These are phyloP conservation scores for Zosterops hypoxanthus DNA, from an alignment of 2,113 vertebrate species.

Conservation along the genomic window DNA sequence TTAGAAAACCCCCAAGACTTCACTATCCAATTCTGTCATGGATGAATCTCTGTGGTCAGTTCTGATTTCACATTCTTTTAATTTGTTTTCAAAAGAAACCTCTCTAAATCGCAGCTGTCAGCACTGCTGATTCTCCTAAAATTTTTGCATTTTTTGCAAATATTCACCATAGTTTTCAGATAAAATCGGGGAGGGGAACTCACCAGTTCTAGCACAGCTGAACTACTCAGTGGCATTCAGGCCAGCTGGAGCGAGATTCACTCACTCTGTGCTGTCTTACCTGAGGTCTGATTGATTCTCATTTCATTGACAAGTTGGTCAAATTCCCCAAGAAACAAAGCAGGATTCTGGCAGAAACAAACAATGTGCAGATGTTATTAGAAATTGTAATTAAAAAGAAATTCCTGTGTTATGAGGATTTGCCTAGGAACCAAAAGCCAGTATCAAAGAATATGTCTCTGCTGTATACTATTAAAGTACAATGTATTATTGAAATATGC, in stretches of 20 bases:
- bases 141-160: background rate
- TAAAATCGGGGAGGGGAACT: background rate
- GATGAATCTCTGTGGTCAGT: background rate
- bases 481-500: slow-evolving; percentile 31
- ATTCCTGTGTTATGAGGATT: background rate
- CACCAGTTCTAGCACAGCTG: background rate
- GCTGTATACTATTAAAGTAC: background rate
- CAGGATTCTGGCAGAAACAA: background rate
- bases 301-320: background rate
- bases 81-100: background rate
- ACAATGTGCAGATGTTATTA: background rate
- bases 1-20: background rate
- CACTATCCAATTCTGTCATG: background rate
- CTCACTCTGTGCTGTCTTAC: background rate
- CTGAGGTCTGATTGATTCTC: background rate
- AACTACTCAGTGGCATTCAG: background rate
- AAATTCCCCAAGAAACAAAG: background rate
- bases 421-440: slow-evolving; percentile 15
- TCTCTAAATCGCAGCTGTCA: background rate
- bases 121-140: background rate
- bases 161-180: background rate
- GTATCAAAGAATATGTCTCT: background rate
- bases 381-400: slow-evolving; percentile 5
- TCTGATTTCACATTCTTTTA: background rate
- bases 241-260: background rate